Percentiles rank a stretch among this genome's conserved stretches.
These are phyloP conservation scores for Agonopterix subpropinquella DNA, from an alignment of 2,888 invertebrate genomes.

Conservation along the genomic window DNA sequence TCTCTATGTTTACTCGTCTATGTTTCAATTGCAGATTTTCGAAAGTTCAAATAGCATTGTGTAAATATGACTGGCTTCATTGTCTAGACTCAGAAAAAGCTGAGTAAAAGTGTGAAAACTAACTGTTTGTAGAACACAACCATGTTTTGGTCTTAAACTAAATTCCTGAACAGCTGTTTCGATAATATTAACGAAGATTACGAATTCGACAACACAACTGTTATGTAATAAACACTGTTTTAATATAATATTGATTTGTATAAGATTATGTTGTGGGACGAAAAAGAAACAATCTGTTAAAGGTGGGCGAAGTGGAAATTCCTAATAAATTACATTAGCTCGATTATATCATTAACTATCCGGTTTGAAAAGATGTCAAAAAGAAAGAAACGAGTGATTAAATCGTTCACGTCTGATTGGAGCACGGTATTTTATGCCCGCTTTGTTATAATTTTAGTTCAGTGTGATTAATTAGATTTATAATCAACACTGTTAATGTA, in stretches of 20 bases:
- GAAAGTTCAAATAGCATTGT: constrained; percentile 64
- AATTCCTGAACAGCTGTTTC: background rate
- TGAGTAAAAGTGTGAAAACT: constrained; percentile 38
- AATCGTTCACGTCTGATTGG: constrained; percentile 16
- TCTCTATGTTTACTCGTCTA: constrained; percentile 41
- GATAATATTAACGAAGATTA: background rate
- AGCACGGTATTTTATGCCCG: constrained; percentile 7
- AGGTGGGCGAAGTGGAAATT: constrained; percentile 37
- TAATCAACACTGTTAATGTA: too few species aligned
- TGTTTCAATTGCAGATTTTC: constrained; percentile 62
- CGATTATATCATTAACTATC: constrained; percentile 26
- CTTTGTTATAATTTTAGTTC: too few species aligned
- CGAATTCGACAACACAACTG: background rate
- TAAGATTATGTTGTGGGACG: constrained; percentile 1
- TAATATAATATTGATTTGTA: background rate
- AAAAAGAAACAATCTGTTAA: background rate
- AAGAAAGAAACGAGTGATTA: constrained; percentile 16
- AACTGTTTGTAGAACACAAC: constrained; percentile 6
- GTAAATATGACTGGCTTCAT: constrained; percentile 48
- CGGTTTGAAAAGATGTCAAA: constrained; percentile 21
- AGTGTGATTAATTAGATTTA: too few species aligned
- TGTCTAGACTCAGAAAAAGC: constrained; percentile 43
- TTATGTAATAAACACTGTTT: too few species aligned
- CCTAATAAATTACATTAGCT: constrained; percentile 24
- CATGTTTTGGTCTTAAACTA: background rate